Evolutionary conservation across 2,888 invertebrate species (phyloP).

Genomic region (Monopis laevigella): DNA sequence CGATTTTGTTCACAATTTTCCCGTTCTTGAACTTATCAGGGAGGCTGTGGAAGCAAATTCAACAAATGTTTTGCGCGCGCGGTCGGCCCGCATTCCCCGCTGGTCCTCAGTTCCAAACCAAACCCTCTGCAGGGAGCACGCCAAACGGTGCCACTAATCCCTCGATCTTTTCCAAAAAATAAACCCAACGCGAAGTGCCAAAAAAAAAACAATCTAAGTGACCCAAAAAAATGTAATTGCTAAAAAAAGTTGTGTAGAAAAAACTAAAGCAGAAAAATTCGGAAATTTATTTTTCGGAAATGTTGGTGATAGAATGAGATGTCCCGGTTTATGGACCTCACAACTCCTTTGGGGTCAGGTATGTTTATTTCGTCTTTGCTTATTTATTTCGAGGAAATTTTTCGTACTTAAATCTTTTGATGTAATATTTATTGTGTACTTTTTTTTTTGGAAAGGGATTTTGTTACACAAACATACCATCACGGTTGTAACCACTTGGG

Average conservation of each 20-base stretch:
- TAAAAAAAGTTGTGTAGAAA: too few relatives aligned
- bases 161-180: slow-evolving; percentile 3
- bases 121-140: too few relatives aligned
- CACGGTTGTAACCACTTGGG: too few relatives aligned
- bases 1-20: slow-evolving; percentile 3
- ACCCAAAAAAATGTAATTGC: too few relatives aligned
- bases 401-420: too few relatives aligned
- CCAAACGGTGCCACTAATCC: slow-evolving; percentile 34
- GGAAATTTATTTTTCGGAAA: neutral
- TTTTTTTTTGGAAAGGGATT: too few relatives aligned
- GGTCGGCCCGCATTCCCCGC: slow-evolving; percentile 26
- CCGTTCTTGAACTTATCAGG: neutral
- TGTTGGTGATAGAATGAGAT: neutral
- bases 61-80: slow-evolving; percentile 53
- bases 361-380: neutral
- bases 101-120: slow-evolving; percentile 33
- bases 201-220: too few relatives aligned
- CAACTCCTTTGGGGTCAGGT: slow-evolving; percentile 11
- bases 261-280: too few relatives aligned
- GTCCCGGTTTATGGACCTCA: neutral
- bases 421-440: too few relatives aligned
- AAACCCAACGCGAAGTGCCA: too few relatives aligned
- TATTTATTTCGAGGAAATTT: too few relatives aligned
- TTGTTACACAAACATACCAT: too few relatives aligned
- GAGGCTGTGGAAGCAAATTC: slow-evolving; percentile 1